Conservation (phyloP, 1,140 invertebrate genomes). For the Dolichoris vasculosae region DNA sequence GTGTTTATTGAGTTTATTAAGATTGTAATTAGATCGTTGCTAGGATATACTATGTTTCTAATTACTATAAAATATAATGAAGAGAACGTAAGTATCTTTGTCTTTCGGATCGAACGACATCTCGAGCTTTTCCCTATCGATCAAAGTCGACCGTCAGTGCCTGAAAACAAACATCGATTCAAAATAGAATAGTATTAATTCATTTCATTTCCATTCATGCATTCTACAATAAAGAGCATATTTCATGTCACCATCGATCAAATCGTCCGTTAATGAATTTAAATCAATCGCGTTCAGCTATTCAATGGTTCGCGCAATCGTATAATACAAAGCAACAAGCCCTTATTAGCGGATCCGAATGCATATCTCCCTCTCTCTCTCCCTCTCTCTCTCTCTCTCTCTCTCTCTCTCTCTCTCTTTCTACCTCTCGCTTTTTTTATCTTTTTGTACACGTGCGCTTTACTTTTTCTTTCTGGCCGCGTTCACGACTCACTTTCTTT, state of each 20-base stretch:
- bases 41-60: neutral
- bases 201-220: neutral
- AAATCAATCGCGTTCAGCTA: slow-evolving; percentile 1
- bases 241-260: slow-evolving; percentile 26
- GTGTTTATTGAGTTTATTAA: too few species aligned
- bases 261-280: slow-evolving; percentile 28
- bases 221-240: neutral
- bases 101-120: neutral
- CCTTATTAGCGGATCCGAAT: slow-evolving; percentile 19
- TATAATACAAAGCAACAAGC: neutral
- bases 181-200: slow-evolving; percentile 27
- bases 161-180: slow-evolving; percentile 14
- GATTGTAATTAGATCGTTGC: too few species aligned
- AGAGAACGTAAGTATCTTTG: neutral
- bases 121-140: slow-evolving; percentile 3
- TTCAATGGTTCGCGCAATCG: neutral
- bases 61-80: neutral
- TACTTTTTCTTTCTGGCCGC: slow-evolving; percentile 35
- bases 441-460: neutral
- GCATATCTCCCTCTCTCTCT: neutral
- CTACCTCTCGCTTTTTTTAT: neutral
- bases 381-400: neutral
- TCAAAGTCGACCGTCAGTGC: neutral
- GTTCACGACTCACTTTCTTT: slow-evolving; percentile 41
- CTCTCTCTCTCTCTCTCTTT: neutral